Evolutionary conservation across 2,888 invertebrate genomes (phyloP).

Genomic region (Drosophila demipolita): DNA sequence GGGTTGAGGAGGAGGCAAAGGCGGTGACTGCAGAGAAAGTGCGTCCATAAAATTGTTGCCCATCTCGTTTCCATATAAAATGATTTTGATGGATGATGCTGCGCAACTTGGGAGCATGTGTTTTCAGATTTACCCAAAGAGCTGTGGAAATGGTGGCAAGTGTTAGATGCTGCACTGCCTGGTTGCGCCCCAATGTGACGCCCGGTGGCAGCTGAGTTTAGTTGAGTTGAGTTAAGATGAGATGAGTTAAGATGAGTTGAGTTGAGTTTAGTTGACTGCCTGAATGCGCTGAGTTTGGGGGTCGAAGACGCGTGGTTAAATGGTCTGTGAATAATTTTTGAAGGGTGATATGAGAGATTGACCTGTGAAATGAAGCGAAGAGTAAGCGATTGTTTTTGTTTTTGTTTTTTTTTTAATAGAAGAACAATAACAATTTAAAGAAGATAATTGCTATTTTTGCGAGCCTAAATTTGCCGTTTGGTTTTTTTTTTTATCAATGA

Average conservation of each 20-base stretch:
- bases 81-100: conserved; percentile 79
- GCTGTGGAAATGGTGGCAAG: conserved; percentile 49
- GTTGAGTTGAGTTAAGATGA: conserved; percentile 14
- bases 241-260: conserved; percentile 19
- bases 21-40: conserved; percentile 31
- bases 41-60: conserved; percentile 70
- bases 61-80: conserved; percentile 77
- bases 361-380: not conserved
- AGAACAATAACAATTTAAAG: not conserved
- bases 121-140: conserved; percentile 68
- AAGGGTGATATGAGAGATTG: conserved; percentile 23
- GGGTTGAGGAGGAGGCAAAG: conserved; percentile 54
- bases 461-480: too few species aligned
- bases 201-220: conserved; percentile 41
- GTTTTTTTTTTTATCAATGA: not conserved
- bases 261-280: conserved; percentile 52
- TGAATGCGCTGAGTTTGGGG: conserved; percentile 72
- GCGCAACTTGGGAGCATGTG: conserved; percentile 78
- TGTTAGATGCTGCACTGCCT: conserved; percentile 20
- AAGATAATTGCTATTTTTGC: not conserved
- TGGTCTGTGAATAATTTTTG: conserved; percentile 59
- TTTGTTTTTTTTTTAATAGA: not conserved
- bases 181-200: conserved; percentile 33
- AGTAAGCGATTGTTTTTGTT: not conserved
- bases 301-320: conserved; percentile 63